phyloP scores from a whole-genome alignment of 2,888 invertebrate species.

The Malthinus flaveolus region DNA sequence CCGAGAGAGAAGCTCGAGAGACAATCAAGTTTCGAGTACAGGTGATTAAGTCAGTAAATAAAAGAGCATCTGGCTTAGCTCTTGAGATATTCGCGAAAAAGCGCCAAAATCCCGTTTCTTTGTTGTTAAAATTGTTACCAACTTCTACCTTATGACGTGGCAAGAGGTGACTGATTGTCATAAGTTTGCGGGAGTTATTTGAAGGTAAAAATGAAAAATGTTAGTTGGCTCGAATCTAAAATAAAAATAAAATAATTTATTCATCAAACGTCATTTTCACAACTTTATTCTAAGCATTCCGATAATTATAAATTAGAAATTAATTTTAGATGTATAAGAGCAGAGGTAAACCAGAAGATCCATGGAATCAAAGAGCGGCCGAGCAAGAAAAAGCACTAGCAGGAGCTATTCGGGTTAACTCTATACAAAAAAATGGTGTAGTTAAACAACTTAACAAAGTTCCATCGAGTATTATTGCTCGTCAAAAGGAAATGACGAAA shows the following conservation, averaged over 20 bases:
- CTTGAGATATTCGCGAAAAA: too few relatives aligned
- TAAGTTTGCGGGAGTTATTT: too few relatives aligned
- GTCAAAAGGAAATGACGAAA: slow-evolving; percentile 20
- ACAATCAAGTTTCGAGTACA: too few relatives aligned
- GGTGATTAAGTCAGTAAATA: too few relatives aligned
- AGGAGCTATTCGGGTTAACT: slow-evolving; percentile 33
- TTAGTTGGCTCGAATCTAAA: too few relatives aligned
- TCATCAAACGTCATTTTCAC: neutral
- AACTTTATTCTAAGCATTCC: neutral
- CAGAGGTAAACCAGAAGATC: slow-evolving; percentile 32
- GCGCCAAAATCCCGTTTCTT: too few relatives aligned
- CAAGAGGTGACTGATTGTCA: too few relatives aligned
- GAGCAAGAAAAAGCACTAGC: slow-evolving; percentile 25
- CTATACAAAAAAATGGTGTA: slow-evolving; percentile 18
- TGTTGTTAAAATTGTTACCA: too few relatives aligned
- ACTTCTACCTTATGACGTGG: too few relatives aligned
- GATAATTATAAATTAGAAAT: slow-evolving; percentile 8
- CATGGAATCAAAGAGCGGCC: slow-evolving; percentile 22
- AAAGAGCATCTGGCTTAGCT: too few relatives aligned
- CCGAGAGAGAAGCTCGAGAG: too few relatives aligned
- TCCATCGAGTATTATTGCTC: neutral
- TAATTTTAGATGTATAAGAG: slow-evolving; percentile 29
- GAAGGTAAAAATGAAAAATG: too few relatives aligned
- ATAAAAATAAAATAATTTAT: neutral
- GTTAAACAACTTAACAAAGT: neutral